These are phyloP conservation scores for Poeciliopsis gracilis DNA, from an alignment of 2,797 vertebrate species.

Conservation along the genomic window DNA sequence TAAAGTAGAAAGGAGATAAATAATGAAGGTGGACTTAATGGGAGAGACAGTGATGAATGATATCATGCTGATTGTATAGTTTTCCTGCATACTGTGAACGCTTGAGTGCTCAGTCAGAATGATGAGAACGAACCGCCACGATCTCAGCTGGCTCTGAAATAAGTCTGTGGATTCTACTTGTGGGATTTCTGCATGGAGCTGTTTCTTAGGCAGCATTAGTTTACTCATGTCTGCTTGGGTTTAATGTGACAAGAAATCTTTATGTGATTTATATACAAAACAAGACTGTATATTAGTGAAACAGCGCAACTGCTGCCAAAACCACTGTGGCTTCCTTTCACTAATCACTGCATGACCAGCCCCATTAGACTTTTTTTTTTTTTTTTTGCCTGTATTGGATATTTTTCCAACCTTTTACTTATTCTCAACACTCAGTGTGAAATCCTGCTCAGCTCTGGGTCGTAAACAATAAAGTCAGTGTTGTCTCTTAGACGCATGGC, in stretches of 20 bases:
- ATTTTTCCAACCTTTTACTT: constrained; percentile 26
- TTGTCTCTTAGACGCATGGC: constrained; percentile 16
- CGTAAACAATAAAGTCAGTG: constrained; percentile 10
- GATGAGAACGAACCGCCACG: neutral
- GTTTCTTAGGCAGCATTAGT: constrained; percentile 5
- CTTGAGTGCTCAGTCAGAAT: neutral
- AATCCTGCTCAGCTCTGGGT: constrained; percentile 15
- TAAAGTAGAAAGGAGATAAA: constrained; percentile 4
- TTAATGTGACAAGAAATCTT: constrained; percentile 8
- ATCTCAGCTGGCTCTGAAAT: neutral
- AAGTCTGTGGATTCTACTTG: constrained; percentile 1
- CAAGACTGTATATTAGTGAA: constrained; percentile 13
- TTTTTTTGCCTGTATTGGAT: neutral
- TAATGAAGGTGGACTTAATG: constrained; percentile 1
- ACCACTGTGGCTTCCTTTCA: constrained; percentile 5
- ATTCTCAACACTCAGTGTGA: constrained; percentile 3
- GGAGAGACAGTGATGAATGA: constrained; percentile 11
- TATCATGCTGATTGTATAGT: constrained; percentile 2
- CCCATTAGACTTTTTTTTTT: constrained; percentile 14
- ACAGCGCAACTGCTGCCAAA: constrained; percentile 23
- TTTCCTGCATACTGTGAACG: neutral
- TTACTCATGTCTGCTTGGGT: constrained; percentile 15
- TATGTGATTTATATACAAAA: neutral
- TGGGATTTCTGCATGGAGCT: neutral
- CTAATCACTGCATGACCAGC: constrained; percentile 20